These are phyloP conservation scores for Boulengeromyrus knoepffleri DNA, from an alignment of 2,113 vertebrate species.

Conservation along the genomic window DNA sequence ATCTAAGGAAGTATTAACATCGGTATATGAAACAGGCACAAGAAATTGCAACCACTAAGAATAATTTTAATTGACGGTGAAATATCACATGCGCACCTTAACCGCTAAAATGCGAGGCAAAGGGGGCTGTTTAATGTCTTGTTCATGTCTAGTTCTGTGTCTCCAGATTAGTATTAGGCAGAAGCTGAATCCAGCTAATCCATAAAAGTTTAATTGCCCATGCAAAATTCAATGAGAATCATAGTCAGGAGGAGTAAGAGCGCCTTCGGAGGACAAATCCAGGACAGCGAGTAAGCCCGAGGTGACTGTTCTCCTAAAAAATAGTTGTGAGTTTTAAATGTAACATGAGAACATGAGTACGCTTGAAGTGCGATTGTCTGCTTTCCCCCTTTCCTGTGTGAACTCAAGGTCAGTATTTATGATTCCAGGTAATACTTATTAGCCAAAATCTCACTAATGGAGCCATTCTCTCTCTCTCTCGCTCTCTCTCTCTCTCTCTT, in stretches of 20 bases:
- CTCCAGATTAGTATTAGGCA: neutral
- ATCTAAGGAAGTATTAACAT: neutral
- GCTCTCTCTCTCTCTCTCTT: neutral
- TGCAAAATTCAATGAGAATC: neutral
- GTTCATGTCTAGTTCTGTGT: neutral
- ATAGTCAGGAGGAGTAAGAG: neutral
- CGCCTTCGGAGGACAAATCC: neutral
- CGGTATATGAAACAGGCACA: neutral
- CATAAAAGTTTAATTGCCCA: neutral
- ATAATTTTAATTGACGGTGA: neutral
- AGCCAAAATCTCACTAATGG: constrained; percentile 1
- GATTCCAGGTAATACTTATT: neutral
- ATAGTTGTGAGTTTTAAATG: neutral
- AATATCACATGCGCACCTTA: neutral
- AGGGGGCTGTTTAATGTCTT: neutral
- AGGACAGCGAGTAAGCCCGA: neutral
- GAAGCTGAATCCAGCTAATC: neutral
- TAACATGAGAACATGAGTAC: neutral
- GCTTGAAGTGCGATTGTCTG: neutral
- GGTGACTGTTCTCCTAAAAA: neutral
- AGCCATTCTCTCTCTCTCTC: neutral
- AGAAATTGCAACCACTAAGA: neutral
- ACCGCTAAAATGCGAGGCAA: neutral
- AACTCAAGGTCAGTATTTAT: neutral
- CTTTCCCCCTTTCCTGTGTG: neutral